Evolutionary conservation across 2,888 invertebrate species (phyloP).

Genomic region (Palloptera scutellata): DNA sequence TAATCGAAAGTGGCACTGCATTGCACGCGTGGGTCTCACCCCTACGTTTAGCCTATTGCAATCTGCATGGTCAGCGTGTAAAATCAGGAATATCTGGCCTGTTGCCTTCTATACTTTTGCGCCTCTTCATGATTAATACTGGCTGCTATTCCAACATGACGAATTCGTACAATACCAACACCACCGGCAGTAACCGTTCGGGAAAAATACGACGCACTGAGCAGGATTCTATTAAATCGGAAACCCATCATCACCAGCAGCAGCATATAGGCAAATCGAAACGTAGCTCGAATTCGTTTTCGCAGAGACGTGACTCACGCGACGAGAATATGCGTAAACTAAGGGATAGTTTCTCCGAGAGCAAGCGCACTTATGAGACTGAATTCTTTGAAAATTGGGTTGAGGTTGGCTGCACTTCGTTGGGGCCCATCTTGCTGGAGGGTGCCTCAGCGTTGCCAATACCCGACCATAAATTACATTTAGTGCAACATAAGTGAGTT

Average conservation of each 20-base stretch:
- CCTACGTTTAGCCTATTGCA: conserved; percentile 87
- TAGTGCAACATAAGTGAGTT: conserved; percentile 78
- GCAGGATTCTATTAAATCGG: conserved; percentile 57
- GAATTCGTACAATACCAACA: conserved; percentile 71
- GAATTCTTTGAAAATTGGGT: conserved; percentile 79
- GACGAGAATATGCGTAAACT: conserved; percentile 54
- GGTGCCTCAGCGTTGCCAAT: conserved; percentile 84
- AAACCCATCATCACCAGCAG: conserved; percentile 42
- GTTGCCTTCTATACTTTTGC: conserved; percentile 76
- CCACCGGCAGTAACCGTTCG: conserved; percentile 67
- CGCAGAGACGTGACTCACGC: conserved; percentile 61
- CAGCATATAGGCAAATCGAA: conserved; percentile 48
- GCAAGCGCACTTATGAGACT: conserved; percentile 54
- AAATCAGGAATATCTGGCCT: conserved; percentile 89
- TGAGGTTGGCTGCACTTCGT: conserved; percentile 88
- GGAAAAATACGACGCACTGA: conserved; percentile 60
- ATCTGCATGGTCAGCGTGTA: conserved; percentile 92
- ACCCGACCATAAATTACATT: conserved; percentile 78
- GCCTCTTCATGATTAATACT: conserved; percentile 73
- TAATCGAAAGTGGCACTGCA: conserved; percentile 89
- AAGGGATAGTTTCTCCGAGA: conserved; percentile 57
- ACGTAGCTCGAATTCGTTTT: conserved; percentile 61
- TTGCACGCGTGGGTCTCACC: conserved; percentile 90
- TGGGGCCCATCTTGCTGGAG: conserved; percentile 90
- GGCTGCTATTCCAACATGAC: conserved; percentile 61